Percentiles rank a stretch among this genome's conserved stretches.
Conservation (phyloP, 2,113 vertebrate species). For the Anser cygnoides region DNA sequence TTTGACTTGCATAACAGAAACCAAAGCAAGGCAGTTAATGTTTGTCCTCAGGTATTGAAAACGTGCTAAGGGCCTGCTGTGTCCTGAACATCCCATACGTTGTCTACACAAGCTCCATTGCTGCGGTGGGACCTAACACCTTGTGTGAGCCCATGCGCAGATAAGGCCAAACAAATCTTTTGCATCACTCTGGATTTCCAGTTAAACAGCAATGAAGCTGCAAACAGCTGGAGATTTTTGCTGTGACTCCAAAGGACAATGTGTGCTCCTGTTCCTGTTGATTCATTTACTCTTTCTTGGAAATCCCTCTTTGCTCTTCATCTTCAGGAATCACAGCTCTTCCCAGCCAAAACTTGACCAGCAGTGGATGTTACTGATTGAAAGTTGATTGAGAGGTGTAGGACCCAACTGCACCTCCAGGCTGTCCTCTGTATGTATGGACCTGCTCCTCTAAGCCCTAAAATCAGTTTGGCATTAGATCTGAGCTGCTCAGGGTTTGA, state of each 20-base stretch:
- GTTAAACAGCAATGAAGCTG: background rate
- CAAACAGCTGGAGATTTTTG: background rate
- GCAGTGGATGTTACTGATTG: background rate
- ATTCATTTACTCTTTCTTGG: background rate
- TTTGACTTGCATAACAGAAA: background rate
- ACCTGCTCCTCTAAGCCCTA: background rate
- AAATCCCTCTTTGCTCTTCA: background rate
- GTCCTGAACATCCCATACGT: background rate
- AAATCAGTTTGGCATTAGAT: background rate
- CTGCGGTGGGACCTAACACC: slow-evolving; percentile 20
- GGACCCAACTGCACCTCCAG: background rate
- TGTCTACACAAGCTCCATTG: slow-evolving; percentile 30
- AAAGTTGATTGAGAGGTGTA: background rate
- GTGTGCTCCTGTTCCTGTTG: background rate
- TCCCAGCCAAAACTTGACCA: background rate
- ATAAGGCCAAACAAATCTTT: background rate
- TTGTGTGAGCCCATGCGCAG: slow-evolving; percentile 16
- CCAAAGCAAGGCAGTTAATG: background rate
- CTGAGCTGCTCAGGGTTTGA: background rate
- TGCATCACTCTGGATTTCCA: background rate
- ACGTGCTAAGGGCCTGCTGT: slow-evolving; percentile 25
- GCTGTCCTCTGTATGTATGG: background rate
- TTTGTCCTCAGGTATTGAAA: slow-evolving; percentile 45
- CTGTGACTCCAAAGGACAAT: background rate
- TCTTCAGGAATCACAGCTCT: background rate